These are phyloP conservation scores for Vidua chalybeata DNA, from an alignment of 2,113 vertebrate genomes.

Conservation along the genomic window DNA sequence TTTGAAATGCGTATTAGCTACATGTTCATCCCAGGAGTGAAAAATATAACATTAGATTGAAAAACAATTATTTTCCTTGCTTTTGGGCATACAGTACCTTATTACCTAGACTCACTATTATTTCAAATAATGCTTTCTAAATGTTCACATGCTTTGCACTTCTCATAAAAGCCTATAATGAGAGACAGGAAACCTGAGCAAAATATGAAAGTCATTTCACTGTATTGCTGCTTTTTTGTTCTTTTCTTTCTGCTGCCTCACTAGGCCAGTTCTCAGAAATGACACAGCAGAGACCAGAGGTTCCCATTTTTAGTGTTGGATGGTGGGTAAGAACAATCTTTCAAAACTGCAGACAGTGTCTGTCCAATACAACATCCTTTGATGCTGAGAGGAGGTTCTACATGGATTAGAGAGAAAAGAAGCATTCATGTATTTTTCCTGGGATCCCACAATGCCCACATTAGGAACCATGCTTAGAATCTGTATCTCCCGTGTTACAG, in stretches of 20 bases:
- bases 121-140: constrained; percentile 32
- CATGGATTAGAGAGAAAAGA: neutral
- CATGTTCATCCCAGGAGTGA: constrained; percentile 41
- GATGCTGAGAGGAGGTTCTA: neutral
- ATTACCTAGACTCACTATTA: constrained; percentile 25
- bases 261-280: neutral
- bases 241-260: neutral
- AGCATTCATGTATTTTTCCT: fast-evolving
- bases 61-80: constrained; percentile 59
- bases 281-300: neutral
- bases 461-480: neutral
- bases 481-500: neutral
- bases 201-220: constrained; percentile 13
- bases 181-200: neutral
- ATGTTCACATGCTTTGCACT: constrained; percentile 7
- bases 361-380: neutral
- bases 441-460: neutral
- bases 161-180: neutral
- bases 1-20: constrained; percentile 47
- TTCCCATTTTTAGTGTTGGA: neutral
- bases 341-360: neutral
- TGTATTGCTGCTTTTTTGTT: neutral
- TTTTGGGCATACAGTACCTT: constrained; percentile 30
- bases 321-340: neutral
- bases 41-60: constrained; percentile 32